Evolutionary conservation across 2,888 invertebrate species (phyloP), one percentile per base, ranked within the genome.

Genomic region (Pteria penguin): DNA sequence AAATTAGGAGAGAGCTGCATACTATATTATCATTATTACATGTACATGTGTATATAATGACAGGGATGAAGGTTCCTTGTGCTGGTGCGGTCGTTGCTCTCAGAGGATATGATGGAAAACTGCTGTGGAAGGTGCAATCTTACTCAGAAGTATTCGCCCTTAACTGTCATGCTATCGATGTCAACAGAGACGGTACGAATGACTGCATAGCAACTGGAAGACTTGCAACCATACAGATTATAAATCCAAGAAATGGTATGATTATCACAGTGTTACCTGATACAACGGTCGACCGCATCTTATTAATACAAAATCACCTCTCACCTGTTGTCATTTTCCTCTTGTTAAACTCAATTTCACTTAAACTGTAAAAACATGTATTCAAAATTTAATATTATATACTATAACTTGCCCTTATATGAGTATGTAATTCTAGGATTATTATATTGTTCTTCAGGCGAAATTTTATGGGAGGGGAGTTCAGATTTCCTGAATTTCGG

Each of bases 161-260:
- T 2, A 86, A 87, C 54, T 91, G 90, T 80, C 84, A 87, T 32
- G 80, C 80, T 31, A 79, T 89, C 27, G 90, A 90, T 68, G 80
- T 88, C 26, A 86, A 91, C 72, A 80, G 82, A 33, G 91, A 91
- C 78, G 90, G 90, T 2, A 72, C 79, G 2, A 72, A 78, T 54
- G 90, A 91, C 72, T 91, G 91, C 73, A 83, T 91, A 14, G 89
- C 81, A 0, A 80, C 88, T 29, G 91, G 91, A 4, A 77, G 89
- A 31, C 78, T 87, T 36, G 86, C 82, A 2, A 84, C 88, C 4
- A 70, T 88, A 29, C 69, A 85, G 14, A 90, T 89, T n/a, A 84
- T 91, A 58, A 81, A 90, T 74, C 86, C 88, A 0, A 76, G 81
- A 5, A 88, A 80, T 66, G 91, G 90, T 87, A 76, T 11, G 75